Evolutionary conservation across 1,140 invertebrate species (phyloP), one percentile per base, ranked within the genome.

Genomic region (Zaprionus lachaisei): DNA sequence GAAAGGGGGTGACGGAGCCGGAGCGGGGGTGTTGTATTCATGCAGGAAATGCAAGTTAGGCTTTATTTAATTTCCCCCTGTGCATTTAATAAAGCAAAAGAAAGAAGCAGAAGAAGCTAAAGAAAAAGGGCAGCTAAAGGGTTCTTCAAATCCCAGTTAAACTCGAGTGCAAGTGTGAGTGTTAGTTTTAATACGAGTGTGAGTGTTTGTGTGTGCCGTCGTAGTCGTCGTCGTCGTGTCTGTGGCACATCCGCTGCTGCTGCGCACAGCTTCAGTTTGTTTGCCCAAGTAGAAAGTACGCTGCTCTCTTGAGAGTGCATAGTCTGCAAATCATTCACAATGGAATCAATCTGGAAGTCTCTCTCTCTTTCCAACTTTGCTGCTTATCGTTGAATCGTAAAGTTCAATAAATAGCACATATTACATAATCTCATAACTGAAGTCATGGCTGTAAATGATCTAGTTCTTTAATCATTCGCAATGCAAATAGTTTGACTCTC

Each of bases 21-120:
- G 44, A 20, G 20, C 7, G 22, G 1, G 24, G 41, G 22, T 1
- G 44, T 37, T 15, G n/a, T 17, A 38, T 56, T n/a, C 17, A 11
- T 2, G 28, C 62, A 77, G 82, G 83, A 85, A 86, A 82, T 73
- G 79, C 68, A 82, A 79, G 66, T 82, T 70, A 70, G 41, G 60
- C 49, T 71, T 82, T 72, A 85, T 86, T 84, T 62, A 84, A 86
- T 85, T 85, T 85, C 79, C 79, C 79, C 70, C 71, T 62, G 47
- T 62, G 47, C 62, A 70, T 56, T 71, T 15, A 75, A 54, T 67
- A 61, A 60, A 66, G 64, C 11, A 17, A 22, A 24, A 31, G 47
- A 7, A 20, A 57, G 9, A 72, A 14, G 38, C 7, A 22, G 20
- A 4, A 51, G 17, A 49, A 49, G 17, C 17, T 20, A n/a, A 9